These are phyloP conservation scores for Lepetodrilus schrolli DNA, from an alignment of 2,888 invertebrate genomes.

Conservation along the genomic window DNA sequence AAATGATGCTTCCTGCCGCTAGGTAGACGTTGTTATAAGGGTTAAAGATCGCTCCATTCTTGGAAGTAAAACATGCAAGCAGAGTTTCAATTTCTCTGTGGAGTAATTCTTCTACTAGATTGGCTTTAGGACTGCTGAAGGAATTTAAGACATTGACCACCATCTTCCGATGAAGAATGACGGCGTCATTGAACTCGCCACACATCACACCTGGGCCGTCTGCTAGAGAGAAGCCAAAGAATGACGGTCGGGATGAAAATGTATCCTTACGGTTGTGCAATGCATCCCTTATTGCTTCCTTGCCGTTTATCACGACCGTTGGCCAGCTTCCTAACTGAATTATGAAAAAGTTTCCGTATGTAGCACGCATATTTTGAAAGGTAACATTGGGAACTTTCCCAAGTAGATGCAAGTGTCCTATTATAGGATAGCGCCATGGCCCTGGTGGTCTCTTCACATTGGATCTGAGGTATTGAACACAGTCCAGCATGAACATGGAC, in stretches of 20 bases:
- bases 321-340: slow-evolving; percentile 47
- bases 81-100: slow-evolving; percentile 33
- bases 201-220: slow-evolving; percentile 32
- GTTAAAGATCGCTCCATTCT: slow-evolving; percentile 18
- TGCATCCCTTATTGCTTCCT: slow-evolving; percentile 37
- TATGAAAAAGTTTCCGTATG: slow-evolving; percentile 47
- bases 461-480: not conserved
- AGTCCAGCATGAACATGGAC: too few species aligned
- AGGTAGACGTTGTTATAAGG: slow-evolving; percentile 26
- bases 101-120: slow-evolving; percentile 35
- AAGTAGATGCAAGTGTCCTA: slow-evolving; percentile 50
- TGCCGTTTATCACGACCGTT: slow-evolving; percentile 48
- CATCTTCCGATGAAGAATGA: slow-evolving; percentile 46
- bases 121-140: slow-evolving; percentile 37
- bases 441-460: slow-evolving; percentile 36
- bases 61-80: not conserved
- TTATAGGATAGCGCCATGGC: slow-evolving; percentile 46
- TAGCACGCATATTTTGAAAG: slow-evolving; percentile 39
- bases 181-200: slow-evolving; percentile 31
- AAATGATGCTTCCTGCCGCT: slow-evolving; percentile 37
- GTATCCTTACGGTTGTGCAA: slow-evolving; percentile 33
- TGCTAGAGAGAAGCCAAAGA: slow-evolving; percentile 29
- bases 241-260: slow-evolving; percentile 43
- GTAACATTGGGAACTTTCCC: slow-evolving; percentile 40
- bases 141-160: slow-evolving; percentile 39